A percentile compares a stretch with the other conserved stretches of the same genome.
Evolutionary conservation across 1,140 invertebrate genomes (phyloP).

Genomic region (Portunus trituberculatus): DNA sequence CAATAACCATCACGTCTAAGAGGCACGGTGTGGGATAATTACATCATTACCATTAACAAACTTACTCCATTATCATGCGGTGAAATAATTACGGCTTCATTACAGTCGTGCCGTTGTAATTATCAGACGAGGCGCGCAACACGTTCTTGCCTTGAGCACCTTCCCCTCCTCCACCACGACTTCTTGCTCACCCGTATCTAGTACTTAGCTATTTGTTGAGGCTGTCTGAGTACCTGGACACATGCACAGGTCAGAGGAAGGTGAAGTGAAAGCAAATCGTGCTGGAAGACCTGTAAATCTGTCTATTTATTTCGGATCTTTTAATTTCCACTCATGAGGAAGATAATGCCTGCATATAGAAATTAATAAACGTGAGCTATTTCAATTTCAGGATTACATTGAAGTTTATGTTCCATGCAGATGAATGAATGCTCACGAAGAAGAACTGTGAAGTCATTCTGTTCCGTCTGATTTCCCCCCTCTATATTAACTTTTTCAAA

Average conservation of each 20-base stretch:
- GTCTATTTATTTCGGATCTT: not conserved
- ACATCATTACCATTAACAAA: not conserved
- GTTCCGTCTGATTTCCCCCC: no score
- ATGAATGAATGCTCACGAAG: no score
- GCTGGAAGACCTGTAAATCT: not conserved
- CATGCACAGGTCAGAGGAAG: not conserved
- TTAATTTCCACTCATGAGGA: not conserved
- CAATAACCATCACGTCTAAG: slow-evolving; percentile 25
- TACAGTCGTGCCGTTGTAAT: not conserved
- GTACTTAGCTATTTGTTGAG: not conserved
- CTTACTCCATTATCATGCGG: not conserved
- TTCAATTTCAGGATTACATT: no score
- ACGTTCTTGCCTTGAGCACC: not conserved
- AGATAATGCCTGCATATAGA: not conserved
- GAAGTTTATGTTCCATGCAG: no score
- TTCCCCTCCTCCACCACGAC: not conserved
- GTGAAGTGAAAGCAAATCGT: not conserved
- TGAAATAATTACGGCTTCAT: not conserved
- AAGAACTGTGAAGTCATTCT: no score
- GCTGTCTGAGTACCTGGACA: not conserved
- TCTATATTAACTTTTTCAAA: no score
- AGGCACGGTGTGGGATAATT: not conserved
- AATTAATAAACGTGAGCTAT: no score
- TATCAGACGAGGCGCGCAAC: not conserved
- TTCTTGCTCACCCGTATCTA: not conserved